These are phyloP conservation scores for Indri indri DNA, from an alignment of 2,113 vertebrate genomes.

Conservation along the genomic window DNA sequence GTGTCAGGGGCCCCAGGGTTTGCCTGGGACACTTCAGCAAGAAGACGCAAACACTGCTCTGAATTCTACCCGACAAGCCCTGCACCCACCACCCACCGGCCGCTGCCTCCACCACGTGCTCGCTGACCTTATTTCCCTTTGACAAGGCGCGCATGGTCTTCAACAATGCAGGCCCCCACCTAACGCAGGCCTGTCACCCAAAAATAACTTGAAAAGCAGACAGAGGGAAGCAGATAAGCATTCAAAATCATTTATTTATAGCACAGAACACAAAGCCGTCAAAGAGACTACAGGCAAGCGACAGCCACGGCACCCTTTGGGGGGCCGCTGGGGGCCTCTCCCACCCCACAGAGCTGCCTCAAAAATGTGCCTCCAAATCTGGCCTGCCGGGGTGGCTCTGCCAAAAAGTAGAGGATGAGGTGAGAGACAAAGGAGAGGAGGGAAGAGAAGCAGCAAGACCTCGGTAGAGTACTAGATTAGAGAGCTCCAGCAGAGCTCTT, in stretches of 20 bases:
- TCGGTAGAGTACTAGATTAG: background rate
- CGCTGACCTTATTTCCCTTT: conserved; percentile 71
- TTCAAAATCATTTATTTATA: conserved; percentile 76
- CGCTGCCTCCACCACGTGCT: background rate
- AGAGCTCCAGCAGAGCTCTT: background rate
- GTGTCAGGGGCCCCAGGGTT: background rate
- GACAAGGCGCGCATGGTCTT: conserved; percentile 53
- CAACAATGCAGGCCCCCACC: conserved; percentile 75
- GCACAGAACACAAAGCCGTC: conserved; percentile 43
- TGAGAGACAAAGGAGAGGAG: background rate
- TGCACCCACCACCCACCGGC: background rate
- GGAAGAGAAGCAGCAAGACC: background rate
- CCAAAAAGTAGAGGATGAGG: background rate
- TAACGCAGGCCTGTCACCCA: conserved; percentile 72
- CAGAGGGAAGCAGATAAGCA: conserved; percentile 71
- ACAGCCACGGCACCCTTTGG: conserved; percentile 54
- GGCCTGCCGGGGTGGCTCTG: background rate
- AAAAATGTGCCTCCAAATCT: background rate
- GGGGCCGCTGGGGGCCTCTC: background rate
- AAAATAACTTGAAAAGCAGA: conserved; percentile 79
- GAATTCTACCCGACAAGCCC: background rate
- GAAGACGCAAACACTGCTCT: background rate
- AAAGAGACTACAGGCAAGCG: conserved; percentile 55
- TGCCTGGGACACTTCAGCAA: background rate
- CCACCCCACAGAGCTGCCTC: background rate